A percentile compares a stretch with the other conserved stretches of the same genome.
Evolutionary conservation across 2,888 invertebrate genomes (phyloP).

Genomic region (Pollenia labialis): DNA sequence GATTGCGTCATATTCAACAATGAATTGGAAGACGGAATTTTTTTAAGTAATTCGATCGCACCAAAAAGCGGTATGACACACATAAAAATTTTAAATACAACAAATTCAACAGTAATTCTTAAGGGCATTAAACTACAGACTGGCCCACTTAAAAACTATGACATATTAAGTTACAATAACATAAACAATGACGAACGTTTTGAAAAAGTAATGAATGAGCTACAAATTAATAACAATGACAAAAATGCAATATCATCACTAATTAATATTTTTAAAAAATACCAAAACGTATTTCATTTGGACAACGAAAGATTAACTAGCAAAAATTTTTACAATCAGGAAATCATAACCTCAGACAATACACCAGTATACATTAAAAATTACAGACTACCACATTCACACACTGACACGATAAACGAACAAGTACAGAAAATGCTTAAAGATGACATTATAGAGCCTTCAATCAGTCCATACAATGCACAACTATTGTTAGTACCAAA

Average conservation of each 20-base stretch:
- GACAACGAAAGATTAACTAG: not conserved
- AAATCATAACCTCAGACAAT: not conserved
- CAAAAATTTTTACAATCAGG: not conserved
- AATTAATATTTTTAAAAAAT: slow-evolving; percentile 7
- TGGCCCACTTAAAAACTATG: too few species aligned
- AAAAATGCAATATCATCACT: too few species aligned
- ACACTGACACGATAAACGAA: slow-evolving; percentile 6
- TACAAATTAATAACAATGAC: too few species aligned
- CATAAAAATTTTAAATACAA: not conserved
- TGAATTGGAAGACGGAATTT: not conserved
- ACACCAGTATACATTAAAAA: slow-evolving; percentile 27
- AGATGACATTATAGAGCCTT: slow-evolving; percentile 47
- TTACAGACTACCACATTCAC: slow-evolving; percentile 1
- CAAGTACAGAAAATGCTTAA: slow-evolving; percentile 48
- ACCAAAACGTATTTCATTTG: not conserved
- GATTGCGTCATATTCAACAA: too few species aligned
- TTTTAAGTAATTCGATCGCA: slow-evolving; percentile 1
- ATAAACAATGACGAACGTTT: too few species aligned
- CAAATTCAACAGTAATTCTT: not conserved
- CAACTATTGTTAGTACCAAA: slow-evolving; percentile 68
- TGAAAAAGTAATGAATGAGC: too few species aligned
- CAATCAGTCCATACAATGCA: slow-evolving; percentile 64
- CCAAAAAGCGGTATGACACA: not conserved
- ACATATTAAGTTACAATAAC: too few species aligned
- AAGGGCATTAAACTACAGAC: not conserved